Base-by-base conservation (phyloP, 1,140 invertebrate species). In the Trachymyrmex cornetzi region DNA sequence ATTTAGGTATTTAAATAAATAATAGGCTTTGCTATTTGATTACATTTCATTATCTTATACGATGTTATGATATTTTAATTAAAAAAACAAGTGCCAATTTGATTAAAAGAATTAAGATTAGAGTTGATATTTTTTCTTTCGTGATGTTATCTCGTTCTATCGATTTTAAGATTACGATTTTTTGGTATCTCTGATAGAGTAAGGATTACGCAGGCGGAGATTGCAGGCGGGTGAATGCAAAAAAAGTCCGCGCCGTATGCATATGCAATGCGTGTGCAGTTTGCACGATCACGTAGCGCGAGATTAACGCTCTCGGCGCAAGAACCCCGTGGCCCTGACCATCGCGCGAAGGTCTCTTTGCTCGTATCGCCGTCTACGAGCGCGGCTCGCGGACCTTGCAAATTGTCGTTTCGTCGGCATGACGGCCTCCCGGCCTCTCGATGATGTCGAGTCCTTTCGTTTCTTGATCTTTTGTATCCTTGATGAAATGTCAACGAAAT, bases 241-340 rank as follows among this genome's bases (percentile, higher is more conserved):
- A 84, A 84, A 75, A 50, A 80, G 22, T 61, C 22, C 38, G 9
- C 19, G 12, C 16, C n/a, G 69, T 84, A 71, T 81, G 80, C 55
- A 75, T 74, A 59, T 61, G 55, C 69, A 27, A 85, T 79, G 75
- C 59, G 59, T 88, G 74, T 69, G 27, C 75, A 80, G 64, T 86
- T 86, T 86, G 85, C 64, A 66, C 85, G 75, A 86, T 86, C 85
- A 80, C 85, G 77, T 80, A 69, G 64, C 75, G 85, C 75, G 77
- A 86, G 85, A 86, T 86, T 86, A 86, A 86, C 85, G 75, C 64
- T 86, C 85, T 80, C 64, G 85, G 85, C 64, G 75, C 75, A 86
- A 79, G 85, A 86, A 86, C 85, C 85, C 2, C 77, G 75, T 80
- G 85, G 74, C 85, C 85, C 85, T 86, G 85, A 81, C 85, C 85